phyloP scores from a whole-genome alignment of 2,113 vertebrate species.

The Triplophysa rosa region DNA sequence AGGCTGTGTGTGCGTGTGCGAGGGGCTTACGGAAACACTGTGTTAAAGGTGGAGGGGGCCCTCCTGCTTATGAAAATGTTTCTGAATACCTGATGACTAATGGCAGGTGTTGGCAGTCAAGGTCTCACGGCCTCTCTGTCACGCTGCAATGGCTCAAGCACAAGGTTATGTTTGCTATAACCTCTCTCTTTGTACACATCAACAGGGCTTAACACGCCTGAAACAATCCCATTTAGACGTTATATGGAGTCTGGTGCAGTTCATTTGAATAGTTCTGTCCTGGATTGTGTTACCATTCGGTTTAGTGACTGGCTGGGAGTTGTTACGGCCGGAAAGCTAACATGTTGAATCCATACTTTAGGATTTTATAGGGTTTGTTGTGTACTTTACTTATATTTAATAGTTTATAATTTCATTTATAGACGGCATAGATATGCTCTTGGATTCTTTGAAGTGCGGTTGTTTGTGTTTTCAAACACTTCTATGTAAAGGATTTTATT shows the following conservation, averaged over 20 bases:
- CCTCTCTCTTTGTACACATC: slow-evolving; percentile 18
- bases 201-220: slow-evolving; percentile 37
- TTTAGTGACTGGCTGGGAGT: background rate
- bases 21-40: slow-evolving; percentile 26
- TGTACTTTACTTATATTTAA: background rate
- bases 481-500: background rate
- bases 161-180: slow-evolving; percentile 51
- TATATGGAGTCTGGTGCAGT: slow-evolving; percentile 14
- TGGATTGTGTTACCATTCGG: slow-evolving; percentile 14
- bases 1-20: slow-evolving; percentile 48
- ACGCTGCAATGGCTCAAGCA: slow-evolving; percentile 59
- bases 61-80: slow-evolving; percentile 71
- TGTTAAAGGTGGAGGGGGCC: slow-evolving; percentile 56
- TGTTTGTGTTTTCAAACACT: background rate
- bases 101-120: slow-evolving; percentile 70
- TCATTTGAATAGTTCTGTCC: slow-evolving; percentile 19
- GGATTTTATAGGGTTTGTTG: background rate
- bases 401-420: background rate
- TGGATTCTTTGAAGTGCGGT: background rate
- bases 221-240: slow-evolving; percentile 31
- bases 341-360: background rate
- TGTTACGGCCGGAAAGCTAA: background rate
- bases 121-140: slow-evolving; percentile 64
- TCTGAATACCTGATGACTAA: slow-evolving; percentile 71
- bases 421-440: background rate